A percentile compares a stretch with the other conserved stretches of the same genome.
Conservation (phyloP, 2,888 invertebrate species). For the Drosophila koepferae region DNA sequence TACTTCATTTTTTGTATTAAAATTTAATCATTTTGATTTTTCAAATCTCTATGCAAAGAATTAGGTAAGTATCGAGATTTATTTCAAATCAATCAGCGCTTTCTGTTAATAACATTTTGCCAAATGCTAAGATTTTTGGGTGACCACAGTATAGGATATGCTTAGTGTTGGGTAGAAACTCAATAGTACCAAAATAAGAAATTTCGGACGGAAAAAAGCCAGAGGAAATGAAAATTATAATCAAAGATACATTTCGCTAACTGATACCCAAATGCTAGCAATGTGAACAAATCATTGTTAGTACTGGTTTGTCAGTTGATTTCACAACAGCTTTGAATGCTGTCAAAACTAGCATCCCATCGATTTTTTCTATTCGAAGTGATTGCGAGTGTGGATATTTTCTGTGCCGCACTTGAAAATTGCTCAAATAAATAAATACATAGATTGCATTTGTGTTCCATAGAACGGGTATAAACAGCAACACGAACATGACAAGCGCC, state of each 20-base stretch:
- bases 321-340: constrained; percentile 20
- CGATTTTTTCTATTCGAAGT: constrained; percentile 42
- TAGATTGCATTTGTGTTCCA: neutral
- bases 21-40: neutral
- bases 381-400: constrained; percentile 29
- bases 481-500: constrained; percentile 69
- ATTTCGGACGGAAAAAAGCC: constrained; percentile 22
- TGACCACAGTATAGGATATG: constrained; percentile 17
- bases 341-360: constrained; percentile 26
- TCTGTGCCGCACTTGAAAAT: constrained; percentile 5
- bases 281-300: constrained; percentile 34
- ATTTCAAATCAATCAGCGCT: neutral
- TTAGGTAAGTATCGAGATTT: neutral
- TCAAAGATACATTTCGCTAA: constrained; percentile 16
- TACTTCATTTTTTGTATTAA: neutral
- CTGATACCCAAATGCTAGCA: constrained; percentile 19
- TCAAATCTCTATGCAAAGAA: neutral
- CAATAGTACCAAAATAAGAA: constrained; percentile 23
- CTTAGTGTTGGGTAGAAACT: constrained; percentile 23
- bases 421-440: neutral
- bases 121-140: constrained; percentile 14
- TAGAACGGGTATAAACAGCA: neutral
- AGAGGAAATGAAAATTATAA: constrained; percentile 20
- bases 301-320: constrained; percentile 24
- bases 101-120: constrained; percentile 16